Evolutionary conservation across 1,140 invertebrate genomes (phyloP), one percentile per base, ranked within the genome.

Genomic region (Nephotettix cincticeps): DNA sequence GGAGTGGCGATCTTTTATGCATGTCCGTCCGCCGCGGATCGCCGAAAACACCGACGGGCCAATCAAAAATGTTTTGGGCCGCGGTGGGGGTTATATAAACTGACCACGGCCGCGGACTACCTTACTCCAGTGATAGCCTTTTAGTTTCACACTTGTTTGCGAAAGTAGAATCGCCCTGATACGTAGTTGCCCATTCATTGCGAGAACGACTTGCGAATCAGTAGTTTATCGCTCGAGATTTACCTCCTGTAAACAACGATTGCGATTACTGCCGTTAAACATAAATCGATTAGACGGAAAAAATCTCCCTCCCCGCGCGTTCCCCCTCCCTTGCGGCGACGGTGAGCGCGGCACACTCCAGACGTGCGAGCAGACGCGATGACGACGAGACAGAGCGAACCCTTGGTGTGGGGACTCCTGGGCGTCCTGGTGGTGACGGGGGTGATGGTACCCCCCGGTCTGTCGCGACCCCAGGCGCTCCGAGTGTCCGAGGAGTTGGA

Each of bases 261-360:
- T 36, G 14, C 32, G 32, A 14, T 36, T 36, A n/a, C n/a, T n/a
- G n/a, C n/a, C n/a, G n/a, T n/a, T 23, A 51, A 51, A 51, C 21
- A 54, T 25, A 58, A 58, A 58, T 58, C 27, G 54, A 58, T 58
- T 58, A 58, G 54, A 58, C 21, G 2, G 21, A 58, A 25, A 51
- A 58, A 58, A 25, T 58, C 54, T 58, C 54, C 54, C 54, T 58
- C 54, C 54, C 28, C 28, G 54, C 28, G 11, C 54, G 21, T 25
- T 25, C 54, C 54, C 54, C 54, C 54, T 58, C 54, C 14, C 32
- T 14, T 36, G 32, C 32, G 32, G 32, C 32, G 32, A 14, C 32
- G 32, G 32, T 14, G 32, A 4, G 23, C 6, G 21, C 11, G 23
- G 23, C 47, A 14, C 32, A 36, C 32, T 36, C 14, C 32, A 36